Base-by-base conservation (phyloP, 2,888 invertebrate species). In the Cyclophora albipunctata region DNA sequence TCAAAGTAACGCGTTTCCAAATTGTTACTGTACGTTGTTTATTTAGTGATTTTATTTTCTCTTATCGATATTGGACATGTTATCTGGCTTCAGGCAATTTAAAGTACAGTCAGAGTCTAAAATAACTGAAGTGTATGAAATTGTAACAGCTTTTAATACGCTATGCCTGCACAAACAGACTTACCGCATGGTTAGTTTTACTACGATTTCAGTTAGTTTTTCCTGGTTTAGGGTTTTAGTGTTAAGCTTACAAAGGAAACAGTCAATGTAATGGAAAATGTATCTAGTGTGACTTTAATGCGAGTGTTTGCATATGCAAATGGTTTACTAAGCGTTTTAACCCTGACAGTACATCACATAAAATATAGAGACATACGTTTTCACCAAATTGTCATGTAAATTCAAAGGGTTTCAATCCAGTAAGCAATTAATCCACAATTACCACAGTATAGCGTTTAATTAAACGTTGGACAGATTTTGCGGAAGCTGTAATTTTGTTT, bases 391-490 rank as follows among this genome's bases (percentile, higher is more conserved):
- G 66, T 71, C 75, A 73, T 75, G 73, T 74, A 74, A 76, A 75
- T 76, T 73, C 68, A 69, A 69, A 69, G 64, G 72, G 75, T 74
- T 71, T 72, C 68, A 71, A 67, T 70, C 64, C 63, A 64, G 66
- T 70, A 60, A 67, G 67, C 75, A 81, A 81, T 81, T 77, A 79
- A 80, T 77, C 64, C 68, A 58, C 71, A 73, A 80, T 81, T 81
- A 78, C 67, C 67, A 63, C 71, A 61, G 62, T 69, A 69, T 66
- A 66, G 64, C 66, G 69, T 76, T 79, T 78, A 79, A 82, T 84
- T 81, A 81, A 78, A 73, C 68, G 61, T 62, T 54, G 67, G 61
- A 70, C 71, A 72, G 73, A 77, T 78, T 80, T 75, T 62, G 66
- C 63, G 51, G 59, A 57, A 59, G 69, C 64, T 71, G 72, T 77